These are phyloP conservation scores for Pao palembangensis DNA, from an alignment of 2,113 vertebrate genomes.

Conservation along the genomic window DNA sequence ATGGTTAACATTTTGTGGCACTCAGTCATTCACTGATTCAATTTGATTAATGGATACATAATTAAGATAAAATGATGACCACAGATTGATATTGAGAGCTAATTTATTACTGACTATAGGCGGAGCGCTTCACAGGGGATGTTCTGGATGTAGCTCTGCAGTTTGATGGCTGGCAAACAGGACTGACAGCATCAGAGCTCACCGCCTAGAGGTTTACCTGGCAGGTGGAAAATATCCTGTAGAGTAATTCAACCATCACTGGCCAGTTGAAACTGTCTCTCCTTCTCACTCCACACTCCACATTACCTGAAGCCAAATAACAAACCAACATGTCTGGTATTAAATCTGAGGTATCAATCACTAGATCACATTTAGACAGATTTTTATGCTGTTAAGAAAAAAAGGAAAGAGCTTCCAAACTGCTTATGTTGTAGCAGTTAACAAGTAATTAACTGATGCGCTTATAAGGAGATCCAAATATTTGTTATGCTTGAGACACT, in stretches of 20 bases:
- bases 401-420: no score
- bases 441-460: no score
- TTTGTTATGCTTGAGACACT: no score
- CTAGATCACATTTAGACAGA: no score
- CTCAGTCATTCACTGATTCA: conserved; percentile 48
- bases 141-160: conserved; percentile 49
- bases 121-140: conserved; percentile 59
- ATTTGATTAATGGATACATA: conserved; percentile 54
- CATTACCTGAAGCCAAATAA: no score
- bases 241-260: conserved; percentile 29
- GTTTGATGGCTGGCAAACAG: conserved; percentile 29
- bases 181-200: conserved; percentile 25
- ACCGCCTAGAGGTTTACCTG: no score
- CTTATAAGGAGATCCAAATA: no score
- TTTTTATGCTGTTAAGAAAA: no score
- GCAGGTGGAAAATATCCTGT: conserved; percentile 27
- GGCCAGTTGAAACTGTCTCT: conserved; percentile 24
- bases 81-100: conserved; percentile 58
- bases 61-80: conserved; percentile 63
- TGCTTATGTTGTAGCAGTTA: no score
- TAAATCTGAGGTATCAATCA: no score
- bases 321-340: no score
- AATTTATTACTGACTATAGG: conserved; percentile 61
- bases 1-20: conserved; percentile 47
- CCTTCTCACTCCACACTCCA: conserved; percentile 11